A percentile compares a stretch with the other conserved stretches of the same genome.
Evolutionary conservation across 2,797 vertebrate species (phyloP).

Genomic region (Girardinus metallicus): DNA sequence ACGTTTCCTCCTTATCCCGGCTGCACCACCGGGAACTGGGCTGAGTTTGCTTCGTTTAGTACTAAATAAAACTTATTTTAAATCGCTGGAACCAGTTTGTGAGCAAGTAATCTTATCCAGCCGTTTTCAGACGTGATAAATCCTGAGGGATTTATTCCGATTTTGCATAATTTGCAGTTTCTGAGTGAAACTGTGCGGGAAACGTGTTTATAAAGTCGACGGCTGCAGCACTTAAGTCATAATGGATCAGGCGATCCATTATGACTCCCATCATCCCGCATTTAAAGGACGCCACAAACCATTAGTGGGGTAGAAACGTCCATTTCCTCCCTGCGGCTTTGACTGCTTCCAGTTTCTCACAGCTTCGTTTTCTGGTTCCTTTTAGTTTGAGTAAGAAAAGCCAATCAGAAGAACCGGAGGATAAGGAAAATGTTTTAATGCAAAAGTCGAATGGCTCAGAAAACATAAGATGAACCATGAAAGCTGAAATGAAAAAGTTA

Average conservation of each 20-base stretch:
- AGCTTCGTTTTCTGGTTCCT: neutral
- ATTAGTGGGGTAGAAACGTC: constrained; percentile 7
- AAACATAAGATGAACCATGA: neutral
- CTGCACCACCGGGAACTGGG: neutral
- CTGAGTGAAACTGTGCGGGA: constrained; percentile 1
- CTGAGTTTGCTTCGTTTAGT: neutral
- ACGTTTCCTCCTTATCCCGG: constrained; percentile 30
- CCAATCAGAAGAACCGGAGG: neutral
- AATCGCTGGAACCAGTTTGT: neutral
- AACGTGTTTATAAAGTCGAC: neutral
- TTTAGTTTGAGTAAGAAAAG: neutral
- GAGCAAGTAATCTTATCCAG: neutral
- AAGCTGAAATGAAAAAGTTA: neutral
- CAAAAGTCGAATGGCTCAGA: neutral
- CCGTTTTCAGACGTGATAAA: neutral
- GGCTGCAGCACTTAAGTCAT: constrained; percentile 36
- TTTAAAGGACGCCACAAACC: neutral
- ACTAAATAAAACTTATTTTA: neutral
- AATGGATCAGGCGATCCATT: constrained; percentile 48
- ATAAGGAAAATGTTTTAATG: neutral
- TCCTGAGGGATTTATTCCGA: neutral
- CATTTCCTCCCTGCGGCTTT: neutral
- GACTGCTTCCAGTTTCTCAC: neutral
- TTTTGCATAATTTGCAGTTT: neutral
- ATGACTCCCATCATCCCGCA: constrained; percentile 1